Evolutionary conservation across 2,888 invertebrate species (phyloP).

Genomic region (Eledone cirrhosa): DNA sequence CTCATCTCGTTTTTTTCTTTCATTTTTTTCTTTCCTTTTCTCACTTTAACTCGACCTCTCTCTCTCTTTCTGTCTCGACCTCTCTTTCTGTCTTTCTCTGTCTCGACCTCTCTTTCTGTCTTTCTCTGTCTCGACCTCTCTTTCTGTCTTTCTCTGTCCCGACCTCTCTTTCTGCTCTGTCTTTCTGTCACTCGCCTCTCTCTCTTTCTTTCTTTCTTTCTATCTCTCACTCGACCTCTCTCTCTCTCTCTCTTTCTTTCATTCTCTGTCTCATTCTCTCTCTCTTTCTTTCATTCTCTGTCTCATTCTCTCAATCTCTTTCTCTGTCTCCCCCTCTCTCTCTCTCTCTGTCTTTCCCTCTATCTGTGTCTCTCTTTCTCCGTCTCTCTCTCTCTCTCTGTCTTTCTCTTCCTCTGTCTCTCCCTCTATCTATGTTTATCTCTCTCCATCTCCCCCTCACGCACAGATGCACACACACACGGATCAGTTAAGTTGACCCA

Average conservation of each 20-base stretch:
- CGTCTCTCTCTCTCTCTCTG: not conserved
- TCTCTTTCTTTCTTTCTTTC: no score
- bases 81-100: no score
- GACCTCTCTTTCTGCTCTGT: no score
- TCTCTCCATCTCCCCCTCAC: no score
- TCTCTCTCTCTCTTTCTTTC: not conserved
- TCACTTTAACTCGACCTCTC: not conserved
- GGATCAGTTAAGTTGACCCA: not conserved
- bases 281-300: not conserved
- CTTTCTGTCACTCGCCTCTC: no score
- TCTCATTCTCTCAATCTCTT: not conserved
- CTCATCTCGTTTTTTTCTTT: not conserved
- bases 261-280: not conserved
- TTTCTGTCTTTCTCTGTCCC: no score
- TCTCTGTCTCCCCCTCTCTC: not conserved
- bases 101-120: no score
- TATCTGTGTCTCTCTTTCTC: no score
- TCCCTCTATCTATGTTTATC: not conserved
- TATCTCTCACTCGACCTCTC: not conserved
- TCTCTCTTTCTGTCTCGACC: not conserved
- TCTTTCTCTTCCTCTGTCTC: not conserved
- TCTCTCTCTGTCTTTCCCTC: no score
- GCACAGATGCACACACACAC: not conserved
- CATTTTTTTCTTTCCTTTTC: not conserved
- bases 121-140: no score